These are phyloP conservation scores for Nymphalis io DNA, from an alignment of 1,140 invertebrate species.

Conservation along the genomic window DNA sequence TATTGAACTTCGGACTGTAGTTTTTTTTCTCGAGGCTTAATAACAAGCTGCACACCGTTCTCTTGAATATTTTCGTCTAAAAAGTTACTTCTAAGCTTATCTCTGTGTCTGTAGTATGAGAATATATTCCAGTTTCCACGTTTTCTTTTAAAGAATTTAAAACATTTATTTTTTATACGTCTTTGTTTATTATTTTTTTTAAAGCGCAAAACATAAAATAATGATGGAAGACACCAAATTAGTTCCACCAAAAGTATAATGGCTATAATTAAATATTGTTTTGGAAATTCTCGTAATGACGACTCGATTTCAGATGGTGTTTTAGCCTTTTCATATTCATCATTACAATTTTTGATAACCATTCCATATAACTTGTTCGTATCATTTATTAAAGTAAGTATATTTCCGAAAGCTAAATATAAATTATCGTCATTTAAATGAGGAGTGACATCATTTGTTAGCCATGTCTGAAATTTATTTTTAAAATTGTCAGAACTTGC, in stretches of 20 bases:
- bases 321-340: constrained; percentile 29
- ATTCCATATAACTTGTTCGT: constrained; percentile 39
- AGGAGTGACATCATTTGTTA: constrained; percentile 52
- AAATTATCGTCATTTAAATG: constrained; percentile 63
- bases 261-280: constrained; percentile 53
- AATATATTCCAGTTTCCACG: not conserved
- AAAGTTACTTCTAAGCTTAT: not conserved
- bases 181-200: constrained; percentile 31
- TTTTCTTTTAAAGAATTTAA: constrained; percentile 26
- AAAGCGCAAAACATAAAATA: constrained; percentile 35
- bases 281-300: constrained; percentile 43
- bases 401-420: constrained; percentile 56
- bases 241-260: constrained; percentile 63
- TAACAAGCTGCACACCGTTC: constrained; percentile 27
- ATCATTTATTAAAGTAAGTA: constrained; percentile 57
- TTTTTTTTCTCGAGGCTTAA: constrained; percentile 34
- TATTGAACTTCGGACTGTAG: constrained; percentile 35
- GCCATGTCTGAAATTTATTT: constrained; percentile 61
- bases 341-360: constrained; percentile 31
- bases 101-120: not conserved
- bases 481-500: constrained; percentile 47
- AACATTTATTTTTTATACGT: constrained; percentile 12
- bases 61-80: not conserved
- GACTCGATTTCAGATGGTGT: constrained; percentile 22
- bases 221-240: constrained; percentile 62